A percentile compares a stretch with the other conserved stretches of the same genome.
These are phyloP conservation scores for Habroteleia sp. DNA, from an alignment of 2,888 invertebrate species.

Conservation along the genomic window DNA sequence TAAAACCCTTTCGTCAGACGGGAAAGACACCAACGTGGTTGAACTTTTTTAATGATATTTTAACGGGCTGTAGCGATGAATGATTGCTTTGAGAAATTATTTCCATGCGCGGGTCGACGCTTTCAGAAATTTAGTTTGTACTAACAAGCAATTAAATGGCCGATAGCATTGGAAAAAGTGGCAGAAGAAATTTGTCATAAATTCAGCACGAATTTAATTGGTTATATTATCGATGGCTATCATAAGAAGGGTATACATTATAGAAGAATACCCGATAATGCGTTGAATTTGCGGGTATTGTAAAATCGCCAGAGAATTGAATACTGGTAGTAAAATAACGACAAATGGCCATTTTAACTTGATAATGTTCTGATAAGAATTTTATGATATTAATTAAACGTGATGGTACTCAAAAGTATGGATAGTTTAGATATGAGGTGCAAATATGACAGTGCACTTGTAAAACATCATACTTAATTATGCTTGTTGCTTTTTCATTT, in stretches of 20 bases:
- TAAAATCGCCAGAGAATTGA: slow-evolving; percentile 3
- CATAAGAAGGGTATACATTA: slow-evolving; percentile 41
- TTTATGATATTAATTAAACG: slow-evolving; percentile 13
- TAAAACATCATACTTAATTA: no score
- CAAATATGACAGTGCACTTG: slow-evolving; percentile 7
- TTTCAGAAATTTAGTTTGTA: slow-evolving; percentile 41
- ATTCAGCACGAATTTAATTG: slow-evolving; percentile 43
- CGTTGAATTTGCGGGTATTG: slow-evolving; percentile 1
- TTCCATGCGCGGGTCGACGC: slow-evolving; percentile 33
- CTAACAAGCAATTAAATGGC: slow-evolving; percentile 50
- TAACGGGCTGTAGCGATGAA: slow-evolving; percentile 45
- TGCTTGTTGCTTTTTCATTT: no score
- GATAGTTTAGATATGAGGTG: neutral
- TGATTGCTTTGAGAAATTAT: slow-evolving; percentile 46
- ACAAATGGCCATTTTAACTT: neutral
- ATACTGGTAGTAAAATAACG: slow-evolving; percentile 17
- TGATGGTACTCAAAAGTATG: neutral
- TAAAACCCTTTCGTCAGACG: slow-evolving; percentile 32
- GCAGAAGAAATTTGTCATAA: slow-evolving; percentile 51
- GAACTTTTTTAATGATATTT: slow-evolving; percentile 20
- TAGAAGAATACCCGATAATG: slow-evolving; percentile 37
- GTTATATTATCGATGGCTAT: slow-evolving; percentile 51
- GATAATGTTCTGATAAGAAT: slow-evolving; percentile 9
- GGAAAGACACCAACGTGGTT: no score
- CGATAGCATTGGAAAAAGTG: slow-evolving; percentile 35